Conservation (phyloP, 1,140 invertebrate genomes). For the Trigoniulus corallinus region DNA sequence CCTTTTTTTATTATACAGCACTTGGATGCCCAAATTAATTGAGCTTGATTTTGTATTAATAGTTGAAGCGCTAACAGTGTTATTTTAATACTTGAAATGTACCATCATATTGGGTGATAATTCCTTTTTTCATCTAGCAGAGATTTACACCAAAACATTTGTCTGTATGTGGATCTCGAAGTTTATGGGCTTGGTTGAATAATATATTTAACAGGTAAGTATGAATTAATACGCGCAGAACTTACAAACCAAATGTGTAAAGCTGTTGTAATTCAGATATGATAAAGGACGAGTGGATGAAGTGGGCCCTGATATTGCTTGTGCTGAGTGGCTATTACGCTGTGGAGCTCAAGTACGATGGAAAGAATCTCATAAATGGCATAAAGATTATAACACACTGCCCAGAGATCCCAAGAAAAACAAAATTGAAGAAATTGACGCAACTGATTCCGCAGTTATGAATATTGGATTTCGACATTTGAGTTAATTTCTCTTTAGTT, state of each 20-base stretch:
- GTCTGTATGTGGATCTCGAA: too few species aligned
- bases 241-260: too few species aligned
- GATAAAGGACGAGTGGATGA: conserved; percentile 46
- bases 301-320: conserved; percentile 66
- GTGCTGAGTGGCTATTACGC: conserved; percentile 73
- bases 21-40: too few species aligned
- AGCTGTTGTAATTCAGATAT: conserved; percentile 29
- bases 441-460: conserved; percentile 53
- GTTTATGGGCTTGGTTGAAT: not conserved
- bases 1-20: too few species aligned
- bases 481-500: conserved; percentile 33
- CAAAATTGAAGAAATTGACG: conserved; percentile 53
- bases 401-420: conserved; percentile 30
- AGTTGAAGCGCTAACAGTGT: too few species aligned
- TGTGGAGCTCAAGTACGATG: conserved; percentile 62
- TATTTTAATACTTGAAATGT: too few species aligned
- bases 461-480: conserved; percentile 60
- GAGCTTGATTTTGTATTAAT: too few species aligned
- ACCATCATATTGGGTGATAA: too few species aligned
- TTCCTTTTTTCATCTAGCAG: too few species aligned
- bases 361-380: conserved; percentile 32
- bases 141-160: too few species aligned
- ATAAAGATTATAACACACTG: conserved; percentile 52
- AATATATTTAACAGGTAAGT: not conserved
- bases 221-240: too few species aligned